phyloP scores from a whole-genome alignment of 2,797 vertebrate species.

The Echeneis naucrates region DNA sequence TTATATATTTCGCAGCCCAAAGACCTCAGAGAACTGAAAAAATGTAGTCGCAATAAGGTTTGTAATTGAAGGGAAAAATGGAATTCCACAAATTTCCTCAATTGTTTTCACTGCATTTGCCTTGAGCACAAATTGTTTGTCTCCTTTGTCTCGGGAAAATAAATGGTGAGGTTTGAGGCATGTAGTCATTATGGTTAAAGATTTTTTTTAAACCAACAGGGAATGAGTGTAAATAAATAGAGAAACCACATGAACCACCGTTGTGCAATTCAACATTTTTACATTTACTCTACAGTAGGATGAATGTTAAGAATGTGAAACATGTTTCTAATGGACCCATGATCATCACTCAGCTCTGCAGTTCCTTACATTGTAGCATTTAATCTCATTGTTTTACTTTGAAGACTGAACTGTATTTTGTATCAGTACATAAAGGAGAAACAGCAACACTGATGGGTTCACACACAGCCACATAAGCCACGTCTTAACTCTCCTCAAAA shows the following conservation, averaged over 20 bases:
- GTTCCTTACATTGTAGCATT: background rate
- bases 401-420: too few species aligned
- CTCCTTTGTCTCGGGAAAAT: conserved; percentile 20
- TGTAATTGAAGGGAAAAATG: conserved; percentile 20
- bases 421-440: background rate
- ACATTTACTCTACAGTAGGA: background rate
- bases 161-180: conserved; percentile 17
- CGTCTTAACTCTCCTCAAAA: too few species aligned
- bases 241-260: background rate
- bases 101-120: conserved; percentile 24
- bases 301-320: background rate
- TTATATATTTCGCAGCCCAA: conserved; percentile 11
- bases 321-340: background rate
- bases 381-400: background rate
- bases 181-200: conserved; percentile 11
- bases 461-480: background rate
- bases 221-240: background rate
- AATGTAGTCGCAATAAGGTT: conserved; percentile 3
- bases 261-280: background rate
- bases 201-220: background rate
- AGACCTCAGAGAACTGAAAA: background rate
- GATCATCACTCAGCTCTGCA: background rate
- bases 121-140: conserved; percentile 41
- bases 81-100: conserved; percentile 23
- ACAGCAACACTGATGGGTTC: background rate